Base-by-base conservation (phyloP, 2,888 invertebrate genomes). In the Auanema sp. region DNA sequence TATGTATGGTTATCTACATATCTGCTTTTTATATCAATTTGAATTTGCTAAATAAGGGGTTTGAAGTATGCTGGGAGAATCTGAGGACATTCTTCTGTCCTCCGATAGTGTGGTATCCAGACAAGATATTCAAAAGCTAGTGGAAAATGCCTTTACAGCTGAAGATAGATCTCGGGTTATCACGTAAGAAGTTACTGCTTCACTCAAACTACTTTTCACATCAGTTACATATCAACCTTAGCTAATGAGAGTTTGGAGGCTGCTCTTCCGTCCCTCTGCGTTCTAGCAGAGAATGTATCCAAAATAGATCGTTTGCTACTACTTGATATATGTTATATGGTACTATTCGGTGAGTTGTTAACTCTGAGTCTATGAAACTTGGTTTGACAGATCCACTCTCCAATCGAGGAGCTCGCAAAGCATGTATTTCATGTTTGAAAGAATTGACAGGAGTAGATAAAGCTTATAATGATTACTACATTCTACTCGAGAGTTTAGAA, bases 361-460 rank as follows among this genome's bases (percentile, higher is more conserved):
- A 56, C 49, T 51, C 60, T n/a, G 16, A 44, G n/a, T 58, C 56
- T 24, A 58, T 62, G 56, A 25, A 57, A 25, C 60, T 25, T 8
- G 12, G 41, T 52, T 16, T 58, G 62, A n/a, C 54, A 68, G 70
- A 65, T 53, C 10, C 64, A 0, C 55, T 59, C 16, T 66, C 67
- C 0, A 66, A 67, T 5, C 60, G 71, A 2, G 62, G 67, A 11
- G 66, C 65, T 18, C 58, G 74, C 8, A 68, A 72, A 60, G 68
- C 69, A 18, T 69, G 62, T 42, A 51, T 75, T 21, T 69, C 76
- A 6, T 71, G 68, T 42, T 66, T 76, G 50, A 72, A 76, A 52
- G 64, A 60, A 12, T 54, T 71, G 33, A 62, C 33, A 23, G 43
- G 43, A 8, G 21, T 21, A 12, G 21, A 44, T 0, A 18, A 14